A percentile compares a stretch with the other conserved stretches of the same genome.
phyloP scores from a whole-genome alignment of 2,113 vertebrate genomes.

The Gadus chalcogrammus region DNA sequence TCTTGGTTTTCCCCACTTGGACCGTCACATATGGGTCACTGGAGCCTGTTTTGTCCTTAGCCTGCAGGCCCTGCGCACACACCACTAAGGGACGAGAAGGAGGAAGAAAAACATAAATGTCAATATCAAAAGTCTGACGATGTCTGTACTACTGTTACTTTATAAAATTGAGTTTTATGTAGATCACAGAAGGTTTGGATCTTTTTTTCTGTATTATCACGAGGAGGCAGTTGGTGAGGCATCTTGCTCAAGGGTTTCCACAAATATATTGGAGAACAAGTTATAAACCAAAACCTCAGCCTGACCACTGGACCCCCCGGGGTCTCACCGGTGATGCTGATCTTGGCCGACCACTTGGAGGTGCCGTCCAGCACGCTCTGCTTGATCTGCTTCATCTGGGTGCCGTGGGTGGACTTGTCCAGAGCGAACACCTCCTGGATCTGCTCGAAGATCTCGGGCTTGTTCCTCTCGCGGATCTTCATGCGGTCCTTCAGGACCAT shows the following conservation, averaged over 20 bases:
- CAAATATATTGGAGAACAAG: too few species aligned
- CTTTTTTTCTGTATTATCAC: too few species aligned
- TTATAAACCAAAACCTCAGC: not conserved
- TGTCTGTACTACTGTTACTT: too few species aligned
- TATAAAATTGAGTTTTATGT: too few species aligned
- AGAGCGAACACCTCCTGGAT: constrained; percentile 94
- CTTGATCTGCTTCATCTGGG: constrained; percentile 97
- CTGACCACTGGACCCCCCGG: not conserved
- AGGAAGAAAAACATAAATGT: not conserved
- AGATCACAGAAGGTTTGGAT: too few species aligned
- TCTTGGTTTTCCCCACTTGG: constrained; percentile 98
- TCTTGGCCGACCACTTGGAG: constrained; percentile 98
- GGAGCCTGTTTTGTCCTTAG: constrained; percentile 97
- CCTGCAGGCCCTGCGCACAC: constrained; percentile 95
- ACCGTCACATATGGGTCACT: constrained; percentile 97
- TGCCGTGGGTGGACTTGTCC: constrained; percentile 80
- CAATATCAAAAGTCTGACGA: not conserved
- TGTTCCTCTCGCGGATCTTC: constrained; percentile 98
- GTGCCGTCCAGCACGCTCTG: constrained; percentile 96
- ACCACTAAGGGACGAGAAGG: constrained; percentile 71
- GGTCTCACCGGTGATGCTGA: constrained; percentile 91
- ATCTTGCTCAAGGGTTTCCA: too few species aligned
- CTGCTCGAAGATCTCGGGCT: constrained; percentile 95
- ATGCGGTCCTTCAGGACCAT: constrained; percentile 98
- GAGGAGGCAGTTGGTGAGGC: too few species aligned